Conservation (phyloP, 2,888 invertebrate species). For the Cephus sareptanus region DNA sequence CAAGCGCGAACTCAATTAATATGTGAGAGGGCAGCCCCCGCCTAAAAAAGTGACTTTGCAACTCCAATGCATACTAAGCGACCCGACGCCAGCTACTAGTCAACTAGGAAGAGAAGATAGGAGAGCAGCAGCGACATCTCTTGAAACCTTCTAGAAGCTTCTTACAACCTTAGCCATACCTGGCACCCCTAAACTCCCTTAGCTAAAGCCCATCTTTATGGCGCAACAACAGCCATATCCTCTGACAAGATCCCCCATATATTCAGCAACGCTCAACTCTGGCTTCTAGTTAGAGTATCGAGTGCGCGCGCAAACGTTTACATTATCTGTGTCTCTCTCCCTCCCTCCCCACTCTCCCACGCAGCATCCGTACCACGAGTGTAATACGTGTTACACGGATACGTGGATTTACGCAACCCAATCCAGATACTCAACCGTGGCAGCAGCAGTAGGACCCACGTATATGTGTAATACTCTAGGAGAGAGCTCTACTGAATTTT, state of each 20-base stretch:
- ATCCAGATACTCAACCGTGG: neutral
- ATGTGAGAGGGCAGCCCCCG: conserved; percentile 44
- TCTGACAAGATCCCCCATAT: conserved; percentile 20
- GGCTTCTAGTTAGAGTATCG: neutral
- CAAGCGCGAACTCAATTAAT: conserved; percentile 46
- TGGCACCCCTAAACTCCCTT: neutral
- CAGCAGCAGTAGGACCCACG: neutral
- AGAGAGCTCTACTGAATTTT: neutral
- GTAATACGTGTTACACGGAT: neutral
- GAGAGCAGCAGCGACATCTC: neutral
- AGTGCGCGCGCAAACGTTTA: conserved; percentile 28
- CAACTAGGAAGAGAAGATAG: neutral
- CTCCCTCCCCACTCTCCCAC: conserved; percentile 15
- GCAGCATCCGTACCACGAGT: neutral
- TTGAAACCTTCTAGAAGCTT: neutral
- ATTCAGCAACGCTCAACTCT: conserved; percentile 20
- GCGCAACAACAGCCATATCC: conserved; percentile 37
- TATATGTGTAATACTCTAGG: neutral
- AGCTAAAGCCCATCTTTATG: conserved; percentile 51
- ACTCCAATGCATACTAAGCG: conserved; percentile 65
- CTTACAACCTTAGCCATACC: neutral
- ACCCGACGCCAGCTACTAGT: conserved; percentile 40
- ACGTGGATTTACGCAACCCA: neutral
- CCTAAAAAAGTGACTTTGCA: conserved; percentile 63
- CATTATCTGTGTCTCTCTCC: conserved; percentile 19